Evolutionary conservation across 2,888 invertebrate genomes (phyloP), one percentile per base, ranked within the genome.

Genomic region (Microdon myrmicae): DNA sequence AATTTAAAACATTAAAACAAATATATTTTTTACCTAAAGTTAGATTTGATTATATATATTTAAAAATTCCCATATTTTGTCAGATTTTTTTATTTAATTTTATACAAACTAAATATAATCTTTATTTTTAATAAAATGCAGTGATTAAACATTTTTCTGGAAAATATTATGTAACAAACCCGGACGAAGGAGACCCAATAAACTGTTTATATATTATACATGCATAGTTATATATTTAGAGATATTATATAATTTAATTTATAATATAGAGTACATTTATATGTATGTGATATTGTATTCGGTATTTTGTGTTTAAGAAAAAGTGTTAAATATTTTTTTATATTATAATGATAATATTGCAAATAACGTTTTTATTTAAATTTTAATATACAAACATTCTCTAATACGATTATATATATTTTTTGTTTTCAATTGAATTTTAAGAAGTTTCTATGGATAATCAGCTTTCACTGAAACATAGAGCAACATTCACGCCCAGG

Each of bases 61-160:
- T 35, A 17, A 29, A 32, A 29, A 35, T 64, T 64, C 61, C 61
- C 61, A 56, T 64, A 38, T 45, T 41, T 26, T 47, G 61, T 64
- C 61, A 64, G 61, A 64, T 64, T 56, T 43, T 16, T 16, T 19
- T 20, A 3, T 26, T 16, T 3, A n/a, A 22, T 44, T 47, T 25
- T 16, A 14, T 13, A 6, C 29, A 38, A 13, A 10, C 9, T 16
- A 32, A 14, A 7, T 9, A 8, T 34, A 20, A 20, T 4, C 3
- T 7, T n/a, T 25, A 25, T 13, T n/a, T 20, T 39, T 20, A 19
- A 1, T 20, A 3, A 16, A 43, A 41, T n/a, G n/a, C n/a, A n/a
- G n/a, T n/a, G n/a, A n/a, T n/a, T n/a, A n/a, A n/a, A n/a, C n/a
- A n/a, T n/a, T n/a, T n/a, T n/a, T n/a, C n/a, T n/a, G n/a, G n/a